Percentiles rank a stretch among this genome's conserved stretches.
phyloP scores from a whole-genome alignment of 2,888 invertebrate genomes.

The Pycnomerus fuliginosus region DNA sequence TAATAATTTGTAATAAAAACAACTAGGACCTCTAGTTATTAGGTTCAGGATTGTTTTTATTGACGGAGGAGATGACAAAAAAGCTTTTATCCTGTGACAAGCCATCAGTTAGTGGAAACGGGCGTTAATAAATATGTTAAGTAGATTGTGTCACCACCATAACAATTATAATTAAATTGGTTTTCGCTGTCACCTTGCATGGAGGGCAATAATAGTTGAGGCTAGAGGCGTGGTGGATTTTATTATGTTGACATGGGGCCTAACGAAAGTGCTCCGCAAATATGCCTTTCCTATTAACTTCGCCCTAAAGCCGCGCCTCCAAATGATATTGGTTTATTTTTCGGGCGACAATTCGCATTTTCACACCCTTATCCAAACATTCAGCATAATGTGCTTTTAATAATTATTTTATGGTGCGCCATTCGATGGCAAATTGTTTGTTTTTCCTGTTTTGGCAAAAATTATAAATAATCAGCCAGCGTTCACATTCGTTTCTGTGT shows the following conservation, averaged over 20 bases:
- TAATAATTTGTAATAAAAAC: not conserved
- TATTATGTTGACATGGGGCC: conserved; percentile 48
- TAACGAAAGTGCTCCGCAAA: conserved; percentile 50
- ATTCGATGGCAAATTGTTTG: not conserved
- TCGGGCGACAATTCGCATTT: conserved; percentile 35
- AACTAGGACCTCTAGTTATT: no score
- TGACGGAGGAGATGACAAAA: no score
- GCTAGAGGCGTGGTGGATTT: conserved; percentile 13
- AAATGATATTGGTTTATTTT: conserved; percentile 43
- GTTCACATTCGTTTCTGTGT: no score
- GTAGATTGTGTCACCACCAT: conserved; percentile 22
- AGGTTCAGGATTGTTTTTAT: no score
- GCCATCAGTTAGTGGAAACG: no score
- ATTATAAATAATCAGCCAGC: no score
- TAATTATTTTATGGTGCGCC: not conserved
- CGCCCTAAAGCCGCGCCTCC: conserved; percentile 40
- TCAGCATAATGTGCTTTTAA: conserved; percentile 15
- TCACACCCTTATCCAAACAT: conserved; percentile 27
- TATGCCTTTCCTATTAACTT: conserved; percentile 50
- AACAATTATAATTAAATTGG: conserved; percentile 43
- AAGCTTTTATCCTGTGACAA: no score
- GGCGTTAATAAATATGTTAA: conserved; percentile 21
- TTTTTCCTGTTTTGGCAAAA: not conserved
- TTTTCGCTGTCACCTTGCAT: conserved; percentile 40
- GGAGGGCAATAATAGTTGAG: conserved; percentile 22